Percentiles rank a stretch among this genome's conserved stretches.
Conservation (phyloP, 2,888 invertebrate species). For the Andrena trimmerana region DNA sequence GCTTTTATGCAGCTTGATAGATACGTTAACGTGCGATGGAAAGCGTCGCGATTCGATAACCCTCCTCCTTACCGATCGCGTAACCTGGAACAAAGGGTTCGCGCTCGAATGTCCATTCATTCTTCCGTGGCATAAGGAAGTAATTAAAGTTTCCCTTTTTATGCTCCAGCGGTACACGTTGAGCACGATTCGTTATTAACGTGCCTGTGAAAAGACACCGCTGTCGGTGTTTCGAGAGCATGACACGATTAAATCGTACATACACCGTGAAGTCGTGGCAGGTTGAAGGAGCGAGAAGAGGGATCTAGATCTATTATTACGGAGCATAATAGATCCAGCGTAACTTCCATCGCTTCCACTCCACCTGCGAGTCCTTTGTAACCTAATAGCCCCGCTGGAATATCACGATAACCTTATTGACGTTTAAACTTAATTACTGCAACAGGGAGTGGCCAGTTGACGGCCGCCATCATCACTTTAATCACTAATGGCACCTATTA, state of each 20-base stretch:
- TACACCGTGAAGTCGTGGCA: no score
- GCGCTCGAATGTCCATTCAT: not conserved
- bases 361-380: conserved; percentile 21
- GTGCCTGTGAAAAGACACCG: no score
- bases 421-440: conserved; percentile 56
- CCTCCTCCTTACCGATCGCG: not conserved
- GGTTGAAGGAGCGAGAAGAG: not conserved
- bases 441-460: conserved; percentile 47
- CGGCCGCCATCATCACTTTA: conserved; percentile 42
- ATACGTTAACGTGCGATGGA: not conserved
- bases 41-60: not conserved
- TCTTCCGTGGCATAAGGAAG: not conserved
- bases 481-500: conserved; percentile 39
- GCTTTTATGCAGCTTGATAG: conserved; percentile 7
- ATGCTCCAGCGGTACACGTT: no score
- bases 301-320: not conserved
- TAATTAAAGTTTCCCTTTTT: no score
- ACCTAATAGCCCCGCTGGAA: conserved; percentile 47
- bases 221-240: no score
- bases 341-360: conserved; percentile 34
- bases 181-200: no score
- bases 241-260: no score
- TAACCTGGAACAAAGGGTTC: not conserved
- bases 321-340: conserved; percentile 13
- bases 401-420: conserved; percentile 44